Conservation (phyloP, 35 echinoderm and acorn worm genomes). For the Patiria miniata region DNA sequence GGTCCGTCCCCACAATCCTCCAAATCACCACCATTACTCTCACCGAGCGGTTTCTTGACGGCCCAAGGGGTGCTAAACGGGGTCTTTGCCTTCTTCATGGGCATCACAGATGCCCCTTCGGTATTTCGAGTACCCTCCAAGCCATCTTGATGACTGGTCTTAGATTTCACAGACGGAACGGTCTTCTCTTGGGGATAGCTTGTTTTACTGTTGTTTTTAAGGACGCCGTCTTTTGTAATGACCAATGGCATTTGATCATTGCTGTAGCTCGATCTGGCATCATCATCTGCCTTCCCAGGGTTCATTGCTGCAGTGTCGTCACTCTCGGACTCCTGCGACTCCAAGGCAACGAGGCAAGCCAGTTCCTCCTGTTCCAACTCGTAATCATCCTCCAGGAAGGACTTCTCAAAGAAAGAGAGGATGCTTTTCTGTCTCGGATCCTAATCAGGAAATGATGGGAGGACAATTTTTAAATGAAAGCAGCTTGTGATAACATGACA, state of each 20-base stretch:
- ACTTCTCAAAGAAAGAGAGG: conserved; percentile 67
- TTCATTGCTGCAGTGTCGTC: background rate
- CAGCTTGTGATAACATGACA: too few species aligned
- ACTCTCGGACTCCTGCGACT: conserved; percentile 13
- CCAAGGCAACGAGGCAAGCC: conserved; percentile 45
- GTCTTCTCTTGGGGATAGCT: background rate
- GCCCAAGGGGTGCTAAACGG: conserved; percentile 22
- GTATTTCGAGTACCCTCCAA: background rate
- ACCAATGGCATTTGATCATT: too few species aligned
- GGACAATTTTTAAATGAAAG: too few species aligned
- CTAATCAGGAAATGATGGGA: background rate
- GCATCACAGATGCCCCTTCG: background rate
- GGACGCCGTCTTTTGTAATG: too few species aligned
- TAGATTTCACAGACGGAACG: background rate
- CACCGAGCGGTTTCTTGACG: background rate
- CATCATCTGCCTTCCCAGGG: background rate
- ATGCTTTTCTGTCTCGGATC: conserved; percentile 58
- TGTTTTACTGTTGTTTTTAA: too few species aligned
- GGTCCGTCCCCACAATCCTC: background rate
- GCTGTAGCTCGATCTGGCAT: too few species aligned
- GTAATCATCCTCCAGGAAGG: conserved; percentile 59
- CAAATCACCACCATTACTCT: background rate
- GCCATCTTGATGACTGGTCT: background rate
- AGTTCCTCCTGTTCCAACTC: conserved; percentile 23
- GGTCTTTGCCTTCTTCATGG: background rate